A percentile compares a stretch with the other conserved stretches of the same genome.
Evolutionary conservation across 2,888 invertebrate species (phyloP).

Genomic region (Malachius bipustulatus): DNA sequence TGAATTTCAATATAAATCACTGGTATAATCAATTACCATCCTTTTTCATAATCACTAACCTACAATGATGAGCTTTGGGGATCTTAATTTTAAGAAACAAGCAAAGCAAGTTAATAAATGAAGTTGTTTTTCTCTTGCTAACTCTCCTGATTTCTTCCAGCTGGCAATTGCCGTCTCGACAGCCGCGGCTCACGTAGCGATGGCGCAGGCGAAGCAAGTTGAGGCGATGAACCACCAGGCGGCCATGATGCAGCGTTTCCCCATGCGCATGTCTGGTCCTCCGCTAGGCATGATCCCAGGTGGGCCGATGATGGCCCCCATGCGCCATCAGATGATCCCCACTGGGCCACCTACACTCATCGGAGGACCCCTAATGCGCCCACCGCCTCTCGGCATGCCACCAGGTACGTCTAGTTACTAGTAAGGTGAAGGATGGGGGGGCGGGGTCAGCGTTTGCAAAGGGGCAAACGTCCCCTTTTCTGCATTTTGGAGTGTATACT

Average conservation of each 20-base stretch:
- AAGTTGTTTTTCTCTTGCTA: no score
- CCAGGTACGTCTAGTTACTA: conserved; percentile 44
- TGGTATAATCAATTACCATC: no score
- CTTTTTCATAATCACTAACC: no score
- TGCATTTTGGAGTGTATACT: no score
- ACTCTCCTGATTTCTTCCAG: conserved; percentile 27
- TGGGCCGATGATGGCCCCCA: conserved; percentile 41
- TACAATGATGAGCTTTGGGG: no score
- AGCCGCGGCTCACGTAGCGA: conserved; percentile 39
- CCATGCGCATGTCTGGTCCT: conserved; percentile 36
- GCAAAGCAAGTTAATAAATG: no score
- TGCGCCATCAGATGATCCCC: conserved; percentile 42
- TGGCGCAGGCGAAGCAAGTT: conserved; percentile 35
- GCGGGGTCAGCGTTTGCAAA: background rate
- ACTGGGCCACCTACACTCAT: conserved; percentile 40
- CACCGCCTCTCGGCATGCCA: conserved; percentile 50
- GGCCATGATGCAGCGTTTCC: conserved; percentile 39
- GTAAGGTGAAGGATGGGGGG: background rate
- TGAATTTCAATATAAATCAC: no score
- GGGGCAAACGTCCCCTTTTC: background rate
- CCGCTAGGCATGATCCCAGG: conserved; percentile 39
- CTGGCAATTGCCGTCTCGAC: conserved; percentile 39
- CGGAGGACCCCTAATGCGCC: conserved; percentile 52
- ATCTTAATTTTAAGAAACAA: no score
- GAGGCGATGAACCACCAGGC: conserved; percentile 34